phyloP scores from a whole-genome alignment of 2,888 invertebrate genomes.

The Branchipolynoe longqiensis region DNA sequence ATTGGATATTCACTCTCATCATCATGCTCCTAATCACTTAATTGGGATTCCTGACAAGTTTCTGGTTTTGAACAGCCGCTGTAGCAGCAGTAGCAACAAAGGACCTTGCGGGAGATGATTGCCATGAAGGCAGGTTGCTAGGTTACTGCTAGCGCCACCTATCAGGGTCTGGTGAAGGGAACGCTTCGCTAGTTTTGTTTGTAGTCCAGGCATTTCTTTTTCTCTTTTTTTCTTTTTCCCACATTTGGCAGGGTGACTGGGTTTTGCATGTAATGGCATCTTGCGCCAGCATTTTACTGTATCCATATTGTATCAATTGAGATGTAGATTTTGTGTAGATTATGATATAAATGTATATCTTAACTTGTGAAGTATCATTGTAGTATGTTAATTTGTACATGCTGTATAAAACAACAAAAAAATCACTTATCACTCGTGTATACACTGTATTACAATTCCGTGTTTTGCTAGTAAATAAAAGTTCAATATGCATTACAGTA shows the following conservation, averaged over 20 bases:
- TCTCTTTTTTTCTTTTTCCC: conserved; percentile 25
- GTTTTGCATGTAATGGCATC: conserved; percentile 53
- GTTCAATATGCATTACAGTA: conserved; percentile 58
- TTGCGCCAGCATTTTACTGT: conserved; percentile 53
- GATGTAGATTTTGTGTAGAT: conserved; percentile 64
- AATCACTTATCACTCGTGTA: conserved; percentile 60
- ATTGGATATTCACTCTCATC: too few relatives aligned
- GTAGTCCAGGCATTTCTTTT: conserved; percentile 2
- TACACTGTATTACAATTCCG: conserved; percentile 62
- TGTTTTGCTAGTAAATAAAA: conserved; percentile 64
- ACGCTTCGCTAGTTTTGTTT: conserved; percentile 48
- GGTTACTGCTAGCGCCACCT: conserved; percentile 10
- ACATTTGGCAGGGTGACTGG: conserved; percentile 39
- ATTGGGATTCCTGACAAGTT: conserved; percentile 2
- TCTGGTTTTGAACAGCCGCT: neutral
- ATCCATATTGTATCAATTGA: conserved; percentile 60
- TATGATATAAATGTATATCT: conserved; percentile 54
- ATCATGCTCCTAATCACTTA: conserved; percentile 17
- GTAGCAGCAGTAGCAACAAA: neutral
- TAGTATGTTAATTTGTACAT: conserved; percentile 64
- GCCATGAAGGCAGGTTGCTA: neutral
- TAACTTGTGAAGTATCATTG: conserved; percentile 58
- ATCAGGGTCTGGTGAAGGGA: conserved; percentile 3
- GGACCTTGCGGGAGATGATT: neutral
- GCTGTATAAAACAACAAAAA: conserved; percentile 64